Evolutionary conservation across 2,113 vertebrate species (phyloP), one percentile per base, ranked within the genome.

Genomic region (Cinclus mexicanus): DNA sequence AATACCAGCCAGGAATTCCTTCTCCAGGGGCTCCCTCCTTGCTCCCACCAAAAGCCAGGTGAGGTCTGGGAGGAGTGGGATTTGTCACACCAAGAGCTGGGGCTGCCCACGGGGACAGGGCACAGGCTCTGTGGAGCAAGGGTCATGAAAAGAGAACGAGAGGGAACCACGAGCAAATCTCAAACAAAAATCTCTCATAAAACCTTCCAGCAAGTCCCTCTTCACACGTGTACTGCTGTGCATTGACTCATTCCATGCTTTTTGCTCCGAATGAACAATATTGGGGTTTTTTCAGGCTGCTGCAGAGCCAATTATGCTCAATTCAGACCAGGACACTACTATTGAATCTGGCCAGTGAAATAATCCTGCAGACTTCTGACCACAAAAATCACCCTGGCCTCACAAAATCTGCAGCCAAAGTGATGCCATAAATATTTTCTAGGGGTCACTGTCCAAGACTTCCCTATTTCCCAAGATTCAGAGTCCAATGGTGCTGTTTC

Each of bases 121-220:
- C 35, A 37, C 35, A 37, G 35, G 35, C 35, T 37, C 35, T 37
- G 35, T 37, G 35, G 22, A 41, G 13, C 37, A 59, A 12, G 15
- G 24, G 41, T 11, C 25, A 3, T 0, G 2, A 6, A 11, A 47
- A 56, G 37, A 44, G 14, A 53, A 26, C 6, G 22, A 5, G 15
- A 47, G 5, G 8, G 17, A 91, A 49, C 35, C 8, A 11, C 2
- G 11, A 57, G 55, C 23, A 61, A 47, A 17, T 16, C 24, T 50
- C 37, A 33, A 9, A 80, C 33, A 25, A 6, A 37, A 11, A 71
- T 7, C 12, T 35, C 12, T 35, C 21, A n/a, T 11, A 10, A 80
- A 26, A 67, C 41, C 26, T 12, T 10, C 49, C 56, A 70, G 24
- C 1, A 6, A 46, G 26, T 7, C 13, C 25, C 22, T 60, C 55